Base-by-base conservation (phyloP, 2,797 vertebrate genomes). In the Scolopax rusticola region DNA sequence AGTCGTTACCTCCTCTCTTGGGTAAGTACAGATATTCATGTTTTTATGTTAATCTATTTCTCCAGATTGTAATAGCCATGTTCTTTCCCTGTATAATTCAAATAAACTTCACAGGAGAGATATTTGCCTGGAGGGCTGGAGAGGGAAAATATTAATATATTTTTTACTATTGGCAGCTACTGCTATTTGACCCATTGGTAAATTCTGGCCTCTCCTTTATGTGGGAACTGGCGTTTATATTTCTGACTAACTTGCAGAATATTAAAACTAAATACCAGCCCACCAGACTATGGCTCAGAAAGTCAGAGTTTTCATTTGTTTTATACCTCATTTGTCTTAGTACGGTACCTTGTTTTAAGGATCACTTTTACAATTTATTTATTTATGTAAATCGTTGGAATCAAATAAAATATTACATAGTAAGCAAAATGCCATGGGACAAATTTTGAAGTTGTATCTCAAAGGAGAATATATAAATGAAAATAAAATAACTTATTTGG, bases 201-300 rank as follows among this genome's bases (percentile, higher is more conserved):
- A 68, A 20, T 78, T 82, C 51, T 61, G 65, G 20, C 8, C 36
- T 38, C 27, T 76, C 32, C 27, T 84, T 74, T 63, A 23, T 0
- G 4, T 57, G n/a, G 32, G 25, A 74, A 68, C 60, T 76, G 33
- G 28, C 87, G 82, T 75, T 70, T 23, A 3, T 45, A 53, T 60
- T 87, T 92, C 53, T 95, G 40, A 74, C 13, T 74, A 38, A 86
- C n/a, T 87, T 70, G n/a, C 21, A 95, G 65, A 75, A 90, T 93
- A 84, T 57, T 28, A 83, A 85, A 93, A 25, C 23, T 73, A 71
- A 75, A 73, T 54, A 47, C 48, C 43, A 83, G 24, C 19, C 56
- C 54, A 60, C 21, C 38, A 71, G 48, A 61, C 15, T 12, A 15
- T 21, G 32, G 38, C 41, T 86, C 3, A 12, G 32, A 63, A 74